These are phyloP conservation scores for Nyctibius grandis DNA, from an alignment of 2,797 vertebrate species.

Conservation along the genomic window DNA sequence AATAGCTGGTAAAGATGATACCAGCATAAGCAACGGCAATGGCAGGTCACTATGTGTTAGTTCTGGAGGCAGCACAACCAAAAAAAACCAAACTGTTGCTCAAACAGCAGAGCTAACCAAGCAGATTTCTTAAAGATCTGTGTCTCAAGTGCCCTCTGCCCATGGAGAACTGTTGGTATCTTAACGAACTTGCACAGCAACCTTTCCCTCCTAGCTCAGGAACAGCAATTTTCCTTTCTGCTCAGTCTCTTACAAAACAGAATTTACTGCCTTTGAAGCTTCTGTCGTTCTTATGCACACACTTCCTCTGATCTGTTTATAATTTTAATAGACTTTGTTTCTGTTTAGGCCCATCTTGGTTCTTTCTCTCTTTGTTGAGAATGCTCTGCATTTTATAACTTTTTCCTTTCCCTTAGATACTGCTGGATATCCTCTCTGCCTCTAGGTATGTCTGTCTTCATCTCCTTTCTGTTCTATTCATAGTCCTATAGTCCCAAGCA, in stretches of 20 bases:
- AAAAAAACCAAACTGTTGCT: neutral
- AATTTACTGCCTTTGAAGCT: neutral
- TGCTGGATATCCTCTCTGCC: neutral
- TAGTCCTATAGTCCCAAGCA: neutral
- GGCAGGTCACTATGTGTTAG: rapidly evolving
- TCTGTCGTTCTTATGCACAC: neutral
- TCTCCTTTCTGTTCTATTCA: neutral
- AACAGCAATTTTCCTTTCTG: neutral
- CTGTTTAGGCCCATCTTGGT: neutral
- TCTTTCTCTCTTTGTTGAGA: neutral
- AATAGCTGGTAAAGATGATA: neutral
- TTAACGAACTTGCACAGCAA: rapidly evolving
- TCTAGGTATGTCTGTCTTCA: neutral
- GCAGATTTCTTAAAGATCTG: neutral
- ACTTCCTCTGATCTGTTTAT: neutral
- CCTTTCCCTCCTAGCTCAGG: neutral
- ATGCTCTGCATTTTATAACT: neutral
- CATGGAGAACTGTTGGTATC: neutral
- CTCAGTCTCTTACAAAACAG: neutral
- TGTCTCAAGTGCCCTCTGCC: neutral
- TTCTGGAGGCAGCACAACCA: neutral
- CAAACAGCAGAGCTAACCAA: neutral
- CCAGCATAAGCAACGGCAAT: neutral
- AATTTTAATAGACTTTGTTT: neutral
- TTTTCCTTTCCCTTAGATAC: neutral